phyloP scores from a whole-genome alignment of 2,113 vertebrate genomes.

The Tragelaphus buxtoni region DNA sequence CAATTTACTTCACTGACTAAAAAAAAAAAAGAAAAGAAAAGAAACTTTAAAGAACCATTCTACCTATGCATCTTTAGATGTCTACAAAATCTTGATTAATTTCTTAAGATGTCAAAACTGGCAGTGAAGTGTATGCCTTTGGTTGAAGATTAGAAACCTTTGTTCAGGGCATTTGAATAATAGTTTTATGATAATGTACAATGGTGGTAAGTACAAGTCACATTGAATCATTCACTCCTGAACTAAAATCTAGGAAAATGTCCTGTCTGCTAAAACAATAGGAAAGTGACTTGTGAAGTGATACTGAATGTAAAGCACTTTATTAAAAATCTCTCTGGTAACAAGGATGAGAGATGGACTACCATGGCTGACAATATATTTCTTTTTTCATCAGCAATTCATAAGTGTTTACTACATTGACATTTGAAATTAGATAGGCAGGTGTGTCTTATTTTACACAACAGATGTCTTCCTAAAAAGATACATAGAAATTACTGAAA shows the following conservation, averaged over 20 bases:
- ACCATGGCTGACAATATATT: not conserved
- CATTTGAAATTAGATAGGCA: conserved; percentile 24
- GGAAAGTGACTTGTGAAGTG: not conserved
- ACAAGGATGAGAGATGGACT: conserved; percentile 7
- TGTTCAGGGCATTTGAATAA: conserved; percentile 55
- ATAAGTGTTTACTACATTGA: conserved; percentile 42
- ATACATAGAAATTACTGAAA: conserved; percentile 25
- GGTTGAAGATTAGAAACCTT: conserved; percentile 31
- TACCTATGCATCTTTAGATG: not conserved
- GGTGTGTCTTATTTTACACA: conserved; percentile 13
- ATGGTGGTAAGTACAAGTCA: conserved; percentile 31
- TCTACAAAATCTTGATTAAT: conserved; percentile 61
- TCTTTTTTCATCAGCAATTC: conserved; percentile 41
- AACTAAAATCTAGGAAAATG: conserved; percentile 3
- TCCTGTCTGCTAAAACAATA: conserved; percentile 42
- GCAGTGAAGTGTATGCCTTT: not conserved
- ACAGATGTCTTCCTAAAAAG: conserved; percentile 32
- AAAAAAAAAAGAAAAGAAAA: conserved; percentile 20
- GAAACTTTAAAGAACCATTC: conserved; percentile 46
- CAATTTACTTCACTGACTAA: conserved; percentile 16
- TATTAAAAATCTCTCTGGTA: conserved; percentile 32
- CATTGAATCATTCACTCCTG: conserved; percentile 22
- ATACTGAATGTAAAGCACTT: not conserved
- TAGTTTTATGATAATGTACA: conserved; percentile 18
- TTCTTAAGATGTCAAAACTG: conserved; percentile 28